Conservation (phyloP, 2,888 invertebrate genomes). For the Pseudoips prasinana region DNA sequence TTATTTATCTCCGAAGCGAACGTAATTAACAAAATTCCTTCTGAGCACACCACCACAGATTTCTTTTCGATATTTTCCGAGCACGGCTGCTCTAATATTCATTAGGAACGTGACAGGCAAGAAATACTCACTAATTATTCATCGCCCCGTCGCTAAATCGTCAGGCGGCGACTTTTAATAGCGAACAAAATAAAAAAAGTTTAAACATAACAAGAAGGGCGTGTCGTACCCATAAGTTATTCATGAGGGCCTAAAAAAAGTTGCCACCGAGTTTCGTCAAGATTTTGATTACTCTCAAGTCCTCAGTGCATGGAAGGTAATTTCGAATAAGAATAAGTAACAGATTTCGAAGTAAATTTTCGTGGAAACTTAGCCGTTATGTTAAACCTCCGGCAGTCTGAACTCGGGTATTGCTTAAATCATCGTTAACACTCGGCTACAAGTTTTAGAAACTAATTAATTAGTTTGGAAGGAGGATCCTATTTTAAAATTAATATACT, state of each 20-base stretch:
- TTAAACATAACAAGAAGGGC: slow-evolving; percentile 73
- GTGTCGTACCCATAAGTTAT: slow-evolving; percentile 65
- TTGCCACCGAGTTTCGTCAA: slow-evolving; percentile 42
- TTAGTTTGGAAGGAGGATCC: slow-evolving; percentile 47
- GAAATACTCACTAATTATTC: slow-evolving; percentile 78
- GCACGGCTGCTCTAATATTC: slow-evolving; percentile 64
- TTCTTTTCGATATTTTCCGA: slow-evolving; percentile 47
- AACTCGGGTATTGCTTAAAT: slow-evolving; percentile 59
- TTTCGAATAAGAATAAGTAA: slow-evolving; percentile 25
- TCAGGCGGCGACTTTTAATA: slow-evolving; percentile 67
- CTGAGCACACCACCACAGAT: slow-evolving; percentile 54
- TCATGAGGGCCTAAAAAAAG: slow-evolving; percentile 66
- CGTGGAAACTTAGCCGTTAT: slow-evolving; percentile 28
- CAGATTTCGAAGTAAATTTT: slow-evolving; percentile 32
- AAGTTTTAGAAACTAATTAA: slow-evolving; percentile 60
- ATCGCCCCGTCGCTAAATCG: slow-evolving; percentile 71
- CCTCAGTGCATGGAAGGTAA: slow-evolving; percentile 40
- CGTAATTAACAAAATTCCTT: slow-evolving; percentile 71
- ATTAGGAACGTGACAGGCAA: slow-evolving; percentile 76
- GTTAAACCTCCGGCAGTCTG: slow-evolving; percentile 31
- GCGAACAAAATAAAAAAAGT: slow-evolving; percentile 72
- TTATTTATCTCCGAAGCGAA: slow-evolving; percentile 66
- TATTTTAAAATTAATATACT: slow-evolving; percentile 52
- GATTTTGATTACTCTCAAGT: slow-evolving; percentile 63
- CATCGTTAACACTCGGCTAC: slow-evolving; percentile 54